Percentiles rank a stretch among this genome's conserved stretches.
phyloP scores from a whole-genome alignment of 2,888 invertebrate species.

The Rugalucina vietnamica region DNA sequence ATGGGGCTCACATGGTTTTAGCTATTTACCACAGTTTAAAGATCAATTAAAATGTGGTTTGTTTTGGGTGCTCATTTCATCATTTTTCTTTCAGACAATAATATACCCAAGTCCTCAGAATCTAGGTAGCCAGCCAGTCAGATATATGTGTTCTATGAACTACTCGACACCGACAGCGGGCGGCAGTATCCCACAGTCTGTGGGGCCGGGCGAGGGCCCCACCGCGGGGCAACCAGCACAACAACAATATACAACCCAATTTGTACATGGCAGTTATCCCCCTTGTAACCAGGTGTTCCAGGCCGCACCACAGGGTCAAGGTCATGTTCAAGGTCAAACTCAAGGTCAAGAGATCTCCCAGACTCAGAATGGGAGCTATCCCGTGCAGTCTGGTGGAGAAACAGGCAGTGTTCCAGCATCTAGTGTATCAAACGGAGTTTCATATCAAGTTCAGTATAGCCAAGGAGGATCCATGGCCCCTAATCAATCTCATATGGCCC shows the following conservation, averaged over 20 bases:
- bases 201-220: conserved; percentile 18
- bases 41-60: too few species aligned
- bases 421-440: background rate
- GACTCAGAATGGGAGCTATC: conserved; percentile 44
- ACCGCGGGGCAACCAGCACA: conserved; percentile 3
- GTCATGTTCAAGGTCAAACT: conserved; percentile 27
- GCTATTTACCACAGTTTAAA: too few species aligned
- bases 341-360: conserved; percentile 31
- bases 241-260: conserved; percentile 50
- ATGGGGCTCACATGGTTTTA: too few species aligned
- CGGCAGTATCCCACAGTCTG: conserved; percentile 40
- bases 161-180: conserved; percentile 39
- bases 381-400: conserved; percentile 45
- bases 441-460: conserved; percentile 38
- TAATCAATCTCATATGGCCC: conserved; percentile 46
- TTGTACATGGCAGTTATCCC: conserved; percentile 50
- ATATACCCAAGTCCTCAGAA: conserved; percentile 65
- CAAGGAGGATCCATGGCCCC: conserved; percentile 47
- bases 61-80: too few species aligned
- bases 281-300: conserved; percentile 51
- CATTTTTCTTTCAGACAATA: conserved; percentile 60
- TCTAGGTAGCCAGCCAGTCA: conserved; percentile 65
- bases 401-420: conserved; percentile 9
- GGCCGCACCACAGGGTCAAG: conserved; percentile 49
- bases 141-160: conserved; percentile 68